Conservation (phyloP, 2,888 invertebrate species). For the Campoletis raptor region DNA sequence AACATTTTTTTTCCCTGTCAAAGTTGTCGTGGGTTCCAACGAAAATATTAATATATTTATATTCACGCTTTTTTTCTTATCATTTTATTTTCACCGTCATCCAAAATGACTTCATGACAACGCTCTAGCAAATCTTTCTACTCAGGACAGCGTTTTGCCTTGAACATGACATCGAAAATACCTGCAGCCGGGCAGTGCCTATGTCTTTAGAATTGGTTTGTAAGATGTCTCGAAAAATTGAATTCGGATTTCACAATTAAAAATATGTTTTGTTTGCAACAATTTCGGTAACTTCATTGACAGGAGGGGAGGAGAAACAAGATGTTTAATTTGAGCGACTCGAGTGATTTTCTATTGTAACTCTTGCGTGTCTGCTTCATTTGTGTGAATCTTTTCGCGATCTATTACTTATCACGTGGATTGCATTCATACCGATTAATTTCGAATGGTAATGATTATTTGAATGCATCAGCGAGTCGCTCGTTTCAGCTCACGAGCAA, state of each 20-base stretch:
- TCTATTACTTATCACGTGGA: not conserved
- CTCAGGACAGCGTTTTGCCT: not conserved
- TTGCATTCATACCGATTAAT: not conserved
- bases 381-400: not conserved
- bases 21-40: not conserved
- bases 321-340: not conserved
- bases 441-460: not conserved
- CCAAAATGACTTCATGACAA: not conserved
- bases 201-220: not conserved
- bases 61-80: not conserved
- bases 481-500: not conserved
- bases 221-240: not conserved
- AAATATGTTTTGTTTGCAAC: not conserved
- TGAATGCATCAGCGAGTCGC: not conserved
- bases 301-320: not conserved
- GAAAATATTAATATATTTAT: not conserved
- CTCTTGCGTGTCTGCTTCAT: not conserved
- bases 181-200: not conserved
- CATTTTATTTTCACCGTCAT: not conserved
- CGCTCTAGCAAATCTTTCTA: not conserved
- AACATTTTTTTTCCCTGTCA: not conserved
- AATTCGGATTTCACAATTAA: not conserved
- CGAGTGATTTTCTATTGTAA: not conserved
- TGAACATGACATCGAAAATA: constrained; percentile 6
- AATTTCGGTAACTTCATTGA: not conserved